Evolutionary conservation across 1,140 invertebrate species (phyloP).

Genomic region (Lysiphlebus fabarum): DNA sequence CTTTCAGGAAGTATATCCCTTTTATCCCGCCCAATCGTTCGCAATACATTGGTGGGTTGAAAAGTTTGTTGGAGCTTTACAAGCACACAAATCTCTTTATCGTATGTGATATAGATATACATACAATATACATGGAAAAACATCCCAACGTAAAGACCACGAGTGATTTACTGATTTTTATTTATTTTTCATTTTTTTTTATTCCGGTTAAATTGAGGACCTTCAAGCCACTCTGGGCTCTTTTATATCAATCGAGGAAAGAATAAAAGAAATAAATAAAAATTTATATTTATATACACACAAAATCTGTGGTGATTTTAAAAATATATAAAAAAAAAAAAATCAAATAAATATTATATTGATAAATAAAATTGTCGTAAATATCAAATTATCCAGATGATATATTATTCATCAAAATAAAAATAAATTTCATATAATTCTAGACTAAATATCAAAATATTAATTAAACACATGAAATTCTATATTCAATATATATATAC

Average conservation of each 20-base stretch:
- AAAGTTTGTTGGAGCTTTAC: slow-evolving; percentile 32
- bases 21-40: slow-evolving; percentile 51
- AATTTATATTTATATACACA: neutral
- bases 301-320: too few relatives aligned
- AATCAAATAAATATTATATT: too few relatives aligned
- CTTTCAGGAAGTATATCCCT: slow-evolving; percentile 33
- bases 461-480: too few relatives aligned
- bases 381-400: too few relatives aligned
- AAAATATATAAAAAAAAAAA: too few relatives aligned
- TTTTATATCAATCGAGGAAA: slow-evolving; percentile 45
- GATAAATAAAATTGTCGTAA: too few relatives aligned
- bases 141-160: slow-evolving; percentile 18
- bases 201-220: slow-evolving; percentile 31
- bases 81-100: slow-evolving; percentile 46
- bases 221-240: slow-evolving; percentile 32
- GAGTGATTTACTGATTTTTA: slow-evolving; percentile 47
- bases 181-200: slow-evolving; percentile 7
- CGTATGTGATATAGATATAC: slow-evolving; percentile 22
- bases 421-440: too few relatives aligned
- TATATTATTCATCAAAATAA: too few relatives aligned
- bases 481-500: too few relatives aligned
- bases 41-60: slow-evolving; percentile 40
- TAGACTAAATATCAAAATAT: too few relatives aligned
- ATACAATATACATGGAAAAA: slow-evolving; percentile 3
- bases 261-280: neutral